These are phyloP conservation scores for Oxyteleia sp. DNA, from an alignment of 2,888 invertebrate species.

Conservation along the genomic window DNA sequence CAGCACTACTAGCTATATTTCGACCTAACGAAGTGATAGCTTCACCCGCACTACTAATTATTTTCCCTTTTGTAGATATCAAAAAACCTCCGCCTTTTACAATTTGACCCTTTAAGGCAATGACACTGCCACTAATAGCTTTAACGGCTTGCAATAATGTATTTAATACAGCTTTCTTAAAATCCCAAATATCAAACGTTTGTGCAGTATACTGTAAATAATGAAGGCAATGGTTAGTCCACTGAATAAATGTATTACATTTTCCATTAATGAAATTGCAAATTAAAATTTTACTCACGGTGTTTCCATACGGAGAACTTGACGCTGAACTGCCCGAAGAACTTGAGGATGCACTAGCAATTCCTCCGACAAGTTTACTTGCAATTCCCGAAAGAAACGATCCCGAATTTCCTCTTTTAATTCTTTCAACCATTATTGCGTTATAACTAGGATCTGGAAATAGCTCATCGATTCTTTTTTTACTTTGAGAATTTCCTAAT, in stretches of 20 bases:
- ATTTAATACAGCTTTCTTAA: conserved; percentile 94
- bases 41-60: conserved; percentile 93
- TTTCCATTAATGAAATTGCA: background rate
- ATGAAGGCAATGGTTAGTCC: too few species aligned
- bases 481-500: conserved; percentile 58
- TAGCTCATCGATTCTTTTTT: conserved; percentile 77
- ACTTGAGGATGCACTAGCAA: conserved; percentile 82
- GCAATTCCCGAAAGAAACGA: conserved; percentile 84
- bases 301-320: conserved; percentile 61
- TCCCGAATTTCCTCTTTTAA: conserved; percentile 77
- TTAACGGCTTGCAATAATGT: conserved; percentile 96
- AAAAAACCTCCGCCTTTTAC: conserved; percentile 94
- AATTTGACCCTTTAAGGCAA: conserved; percentile 95
- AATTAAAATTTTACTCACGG: conserved; percentile 48
- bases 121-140: conserved; percentile 95
- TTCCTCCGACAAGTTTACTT: conserved; percentile 82
- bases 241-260: too few species aligned
- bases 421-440: conserved; percentile 78
- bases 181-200: conserved; percentile 91
- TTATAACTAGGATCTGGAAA: conserved; percentile 78
- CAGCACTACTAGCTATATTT: conserved; percentile 93
- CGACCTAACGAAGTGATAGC: conserved; percentile 93
- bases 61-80: conserved; percentile 90
- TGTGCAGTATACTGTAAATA: too few species aligned
- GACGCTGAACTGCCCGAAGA: conserved; percentile 79